Conservation (phyloP, 2,797 vertebrate genomes). For the Nothura maculosa region DNA sequence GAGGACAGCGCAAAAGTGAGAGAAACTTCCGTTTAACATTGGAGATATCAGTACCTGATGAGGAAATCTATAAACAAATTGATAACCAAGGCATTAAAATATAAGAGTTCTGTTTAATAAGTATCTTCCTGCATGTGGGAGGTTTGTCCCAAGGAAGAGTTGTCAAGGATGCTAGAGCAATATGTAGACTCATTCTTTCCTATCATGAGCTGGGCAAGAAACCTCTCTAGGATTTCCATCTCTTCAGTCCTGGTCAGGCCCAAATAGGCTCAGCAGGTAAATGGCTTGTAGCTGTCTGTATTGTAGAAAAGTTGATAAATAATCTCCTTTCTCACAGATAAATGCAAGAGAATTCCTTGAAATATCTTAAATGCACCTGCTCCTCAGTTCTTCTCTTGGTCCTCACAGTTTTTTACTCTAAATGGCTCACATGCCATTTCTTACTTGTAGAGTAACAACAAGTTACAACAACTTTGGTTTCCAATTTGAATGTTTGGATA, state of each 20-base stretch:
- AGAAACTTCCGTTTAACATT: not conserved
- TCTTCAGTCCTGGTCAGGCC: not conserved
- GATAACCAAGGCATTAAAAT: not conserved
- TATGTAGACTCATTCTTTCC: not conserved
- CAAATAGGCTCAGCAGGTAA: not conserved
- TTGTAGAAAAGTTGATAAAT: not conserved
- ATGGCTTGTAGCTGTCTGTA: not conserved
- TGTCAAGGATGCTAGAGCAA: not conserved
- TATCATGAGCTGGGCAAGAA: not conserved
- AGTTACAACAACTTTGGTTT: not conserved
- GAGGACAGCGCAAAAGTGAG: not conserved
- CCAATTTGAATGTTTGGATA: not conserved
- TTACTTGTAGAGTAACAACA: not conserved
- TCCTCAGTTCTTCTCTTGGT: not conserved
- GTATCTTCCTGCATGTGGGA: not conserved
- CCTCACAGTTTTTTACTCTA: not conserved
- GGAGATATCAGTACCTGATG: not conserved
- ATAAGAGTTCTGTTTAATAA: not conserved
- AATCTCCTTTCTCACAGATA: not conserved
- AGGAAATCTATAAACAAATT: not conserved
- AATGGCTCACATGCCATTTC: accelerated
- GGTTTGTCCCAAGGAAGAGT: not conserved
- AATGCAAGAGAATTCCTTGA: not conserved
- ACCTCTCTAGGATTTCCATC: not conserved
- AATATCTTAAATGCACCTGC: not conserved